Percentiles rank a stretch among this genome's conserved stretches.
Evolutionary conservation across 2,888 invertebrate species (phyloP).

Genomic region (Acanthosepion esculentum): DNA sequence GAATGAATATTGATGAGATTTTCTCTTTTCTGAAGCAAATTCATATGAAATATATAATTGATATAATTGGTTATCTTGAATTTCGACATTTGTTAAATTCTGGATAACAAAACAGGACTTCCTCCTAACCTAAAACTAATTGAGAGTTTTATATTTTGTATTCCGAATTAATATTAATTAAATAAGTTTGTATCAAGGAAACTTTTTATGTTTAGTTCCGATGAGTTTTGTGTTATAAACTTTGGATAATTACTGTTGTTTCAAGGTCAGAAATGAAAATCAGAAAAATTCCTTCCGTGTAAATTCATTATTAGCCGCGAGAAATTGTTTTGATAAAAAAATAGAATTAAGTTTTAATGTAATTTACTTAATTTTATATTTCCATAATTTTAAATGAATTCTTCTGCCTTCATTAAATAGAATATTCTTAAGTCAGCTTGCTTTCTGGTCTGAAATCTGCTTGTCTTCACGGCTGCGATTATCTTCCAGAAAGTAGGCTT

Average conservation of each 20-base stretch:
- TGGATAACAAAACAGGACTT: background rate
- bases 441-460: background rate
- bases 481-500: background rate
- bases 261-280: background rate
- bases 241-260: background rate
- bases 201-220: background rate
- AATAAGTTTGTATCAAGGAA: background rate
- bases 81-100: background rate
- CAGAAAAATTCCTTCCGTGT: background rate
- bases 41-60: background rate
- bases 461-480: background rate
- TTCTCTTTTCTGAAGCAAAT: background rate
- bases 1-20: background rate
- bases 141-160: background rate
- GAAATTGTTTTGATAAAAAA: background rate
- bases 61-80: background rate
- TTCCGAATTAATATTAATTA: background rate
- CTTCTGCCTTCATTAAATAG: background rate
- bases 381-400: slow-evolving; percentile 18
- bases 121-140: background rate
- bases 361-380: background rate
- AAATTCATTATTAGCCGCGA: background rate
- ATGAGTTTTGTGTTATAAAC: background rate
- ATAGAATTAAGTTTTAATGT: background rate
- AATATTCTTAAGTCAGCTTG: background rate